Percentiles rank a stretch among this genome's conserved stretches.
These are phyloP conservation scores for Napeogenes sylphis DNA, from an alignment of 2,888 invertebrate genomes.

Conservation along the genomic window DNA sequence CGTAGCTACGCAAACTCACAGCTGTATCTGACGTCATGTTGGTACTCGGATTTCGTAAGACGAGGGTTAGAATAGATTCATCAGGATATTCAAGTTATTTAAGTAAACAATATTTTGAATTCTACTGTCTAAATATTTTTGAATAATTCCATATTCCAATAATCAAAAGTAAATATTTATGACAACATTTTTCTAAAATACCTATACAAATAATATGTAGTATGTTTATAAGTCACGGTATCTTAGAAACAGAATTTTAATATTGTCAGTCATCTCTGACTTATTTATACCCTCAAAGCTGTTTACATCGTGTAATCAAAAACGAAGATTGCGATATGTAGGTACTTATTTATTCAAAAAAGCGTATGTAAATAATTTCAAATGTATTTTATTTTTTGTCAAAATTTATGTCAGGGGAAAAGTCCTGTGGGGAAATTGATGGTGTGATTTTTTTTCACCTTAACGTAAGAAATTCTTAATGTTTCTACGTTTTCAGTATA, in stretches of 20 bases:
- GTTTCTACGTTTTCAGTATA: slow-evolving; percentile 29
- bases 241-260: neutral
- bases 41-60: slow-evolving; percentile 28
- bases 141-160: no score
- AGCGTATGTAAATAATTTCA: slow-evolving; percentile 36
- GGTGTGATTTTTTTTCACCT: slow-evolving; percentile 28
- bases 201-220: neutral
- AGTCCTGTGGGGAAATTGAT: slow-evolving; percentile 32
- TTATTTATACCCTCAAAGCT: slow-evolving; percentile 16
- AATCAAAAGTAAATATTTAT: neutral
- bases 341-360: slow-evolving; percentile 34
- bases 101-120: neutral
- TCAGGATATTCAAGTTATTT: slow-evolving; percentile 6
- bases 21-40: slow-evolving; percentile 36
- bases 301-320: slow-evolving; percentile 35
- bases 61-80: slow-evolving; percentile 13
- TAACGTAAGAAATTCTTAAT: slow-evolving; percentile 27
- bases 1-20: slow-evolving; percentile 28
- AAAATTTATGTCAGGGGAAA: slow-evolving; percentile 33
- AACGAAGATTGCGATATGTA: slow-evolving; percentile 33
- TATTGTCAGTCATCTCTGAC: neutral
- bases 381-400: slow-evolving; percentile 32
- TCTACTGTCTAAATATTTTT: neutral
- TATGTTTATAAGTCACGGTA: neutral
- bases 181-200: neutral